Percentiles rank a stretch among this genome's conserved stretches.
Evolutionary conservation across 1,140 invertebrate species (phyloP).

Genomic region (Carposina sasakii): DNA sequence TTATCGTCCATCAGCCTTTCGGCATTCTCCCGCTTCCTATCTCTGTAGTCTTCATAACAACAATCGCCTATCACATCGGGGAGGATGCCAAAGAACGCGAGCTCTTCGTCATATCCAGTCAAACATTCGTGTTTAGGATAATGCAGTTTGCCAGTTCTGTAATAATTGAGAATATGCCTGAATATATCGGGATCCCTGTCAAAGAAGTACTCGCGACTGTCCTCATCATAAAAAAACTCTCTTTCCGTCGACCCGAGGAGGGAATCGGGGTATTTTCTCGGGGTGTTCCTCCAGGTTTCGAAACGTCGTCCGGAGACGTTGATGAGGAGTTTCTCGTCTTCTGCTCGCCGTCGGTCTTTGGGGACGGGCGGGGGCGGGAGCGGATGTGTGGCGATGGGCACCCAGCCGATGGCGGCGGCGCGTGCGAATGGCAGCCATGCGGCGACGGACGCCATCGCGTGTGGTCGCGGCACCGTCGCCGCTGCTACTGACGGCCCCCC

Average conservation of each 20-base stretch:
- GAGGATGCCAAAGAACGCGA: conserved; percentile 99
- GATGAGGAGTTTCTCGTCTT: conserved; percentile 92
- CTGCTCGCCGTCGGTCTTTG: conserved; percentile 88
- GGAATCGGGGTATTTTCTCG: conserved; percentile 99
- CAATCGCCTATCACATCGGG: conserved; percentile 99
- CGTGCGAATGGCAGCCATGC: conserved; percentile 99
- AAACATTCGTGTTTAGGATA: conserved; percentile 99
- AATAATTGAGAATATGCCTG: conserved; percentile 98
- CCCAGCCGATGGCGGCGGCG: conserved; percentile 99
- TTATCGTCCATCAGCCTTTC: conserved; percentile 99
- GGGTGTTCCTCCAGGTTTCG: conserved; percentile 98
- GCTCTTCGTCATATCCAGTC: conserved; percentile 98
- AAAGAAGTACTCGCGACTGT: conserved; percentile 98
- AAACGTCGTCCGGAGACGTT: conserved; percentile 95
- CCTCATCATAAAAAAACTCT: conserved; percentile 99
- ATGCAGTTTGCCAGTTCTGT: conserved; percentile 98
- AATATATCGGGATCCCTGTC: conserved; percentile 99
- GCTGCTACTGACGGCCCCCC: conserved; percentile 55
- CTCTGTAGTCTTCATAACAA: conserved; percentile 99
- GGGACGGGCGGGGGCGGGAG: conserved; percentile 93
- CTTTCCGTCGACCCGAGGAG: conserved; percentile 98
- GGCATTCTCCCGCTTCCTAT: conserved; percentile 98
- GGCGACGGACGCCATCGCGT: conserved; percentile 97
- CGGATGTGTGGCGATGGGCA: conserved; percentile 94
- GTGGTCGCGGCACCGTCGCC: conserved; percentile 51